Evolutionary conservation across 2,113 vertebrate species (phyloP), one percentile per base, ranked within the genome.

Genomic region (Scalopus aquaticus): DNA sequence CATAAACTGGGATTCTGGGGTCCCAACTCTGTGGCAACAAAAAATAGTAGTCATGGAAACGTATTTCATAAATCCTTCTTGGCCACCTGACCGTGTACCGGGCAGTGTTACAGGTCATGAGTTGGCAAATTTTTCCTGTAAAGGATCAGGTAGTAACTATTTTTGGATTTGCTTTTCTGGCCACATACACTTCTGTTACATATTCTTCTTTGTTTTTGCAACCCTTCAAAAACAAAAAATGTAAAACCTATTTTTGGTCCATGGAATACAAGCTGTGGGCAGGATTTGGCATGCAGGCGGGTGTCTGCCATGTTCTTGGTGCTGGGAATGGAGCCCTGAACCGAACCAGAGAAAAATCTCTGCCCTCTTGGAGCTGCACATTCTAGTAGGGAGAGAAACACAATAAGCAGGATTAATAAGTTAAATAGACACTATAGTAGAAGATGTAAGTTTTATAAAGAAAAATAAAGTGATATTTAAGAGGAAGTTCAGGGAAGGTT

Each of bases 171-270:
- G 35, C 17, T 60, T 56, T 20, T 56, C 22, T 56, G 80, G 64
- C 22, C 26, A 81, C 20, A 12, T 30, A 37, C 20, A 1, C 35
- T 60, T 76, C 39, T 65, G 44, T 54, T 51, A 15, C 54, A 44
- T 86, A 49, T 39, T 81, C 42, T 69, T 58, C 26, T 26, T 91
- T 51, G 54, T 46, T 62, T 91, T 88, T 84, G 20, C 64, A 89
- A 58, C 42, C 20, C 39, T 84, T 79, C 42, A 74, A 64, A 84
- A 81, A 90, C 42, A 82, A 79, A 85, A n/a, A 73, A 82, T 84
- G 39, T 51, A 15, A 37, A 70, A 83, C 39, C 8, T 54, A 30
- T 5, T 84, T 81, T 88, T 88, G 65, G 46, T 30, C 56, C 37
- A 32, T 39, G 20, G 81, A 44, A 83, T 39, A 60, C 19, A n/a